These are phyloP conservation scores for Addax nasomaculatus DNA, from an alignment of 2,113 vertebrate genomes.

Conservation along the genomic window DNA sequence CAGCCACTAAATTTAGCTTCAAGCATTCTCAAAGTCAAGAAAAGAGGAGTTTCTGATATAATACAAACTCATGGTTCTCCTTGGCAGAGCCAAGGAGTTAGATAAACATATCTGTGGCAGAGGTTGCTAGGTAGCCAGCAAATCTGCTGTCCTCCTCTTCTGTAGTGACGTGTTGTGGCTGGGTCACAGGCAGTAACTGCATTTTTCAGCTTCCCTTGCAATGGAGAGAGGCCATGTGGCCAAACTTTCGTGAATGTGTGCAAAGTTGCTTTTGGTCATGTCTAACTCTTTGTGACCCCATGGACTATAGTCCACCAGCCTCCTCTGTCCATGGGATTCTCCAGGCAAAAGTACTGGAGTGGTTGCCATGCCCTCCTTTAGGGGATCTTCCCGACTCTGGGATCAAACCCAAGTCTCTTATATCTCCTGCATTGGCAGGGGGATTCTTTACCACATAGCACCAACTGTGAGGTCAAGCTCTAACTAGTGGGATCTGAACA, in stretches of 20 bases:
- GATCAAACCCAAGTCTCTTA: neutral
- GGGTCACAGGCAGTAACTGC: neutral
- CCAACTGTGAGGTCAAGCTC: neutral
- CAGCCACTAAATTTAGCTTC: conserved; percentile 37
- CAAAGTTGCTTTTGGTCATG: neutral
- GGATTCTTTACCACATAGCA: neutral
- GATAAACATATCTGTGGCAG: neutral
- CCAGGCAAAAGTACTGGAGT: neutral
- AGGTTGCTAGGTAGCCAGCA: neutral
- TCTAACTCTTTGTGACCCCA: neutral
- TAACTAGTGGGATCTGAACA: neutral
- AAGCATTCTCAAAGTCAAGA: neutral
- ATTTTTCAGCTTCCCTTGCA: neutral
- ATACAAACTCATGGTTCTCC: neutral
- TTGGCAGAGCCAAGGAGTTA: neutral
- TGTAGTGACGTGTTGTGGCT: neutral
- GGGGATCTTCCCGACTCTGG: neutral
- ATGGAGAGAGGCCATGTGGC: neutral
- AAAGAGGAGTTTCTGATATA: neutral
- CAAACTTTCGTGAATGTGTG: neutral
- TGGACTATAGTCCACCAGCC: neutral
- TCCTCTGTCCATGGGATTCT: neutral
- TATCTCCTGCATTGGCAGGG: neutral
- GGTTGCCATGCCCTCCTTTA: neutral
- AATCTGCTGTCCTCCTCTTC: neutral